Percentiles rank a stretch among this genome's conserved stretches.
Evolutionary conservation across 2,888 invertebrate species (phyloP).

Genomic region (Oligia fasciuncula): DNA sequence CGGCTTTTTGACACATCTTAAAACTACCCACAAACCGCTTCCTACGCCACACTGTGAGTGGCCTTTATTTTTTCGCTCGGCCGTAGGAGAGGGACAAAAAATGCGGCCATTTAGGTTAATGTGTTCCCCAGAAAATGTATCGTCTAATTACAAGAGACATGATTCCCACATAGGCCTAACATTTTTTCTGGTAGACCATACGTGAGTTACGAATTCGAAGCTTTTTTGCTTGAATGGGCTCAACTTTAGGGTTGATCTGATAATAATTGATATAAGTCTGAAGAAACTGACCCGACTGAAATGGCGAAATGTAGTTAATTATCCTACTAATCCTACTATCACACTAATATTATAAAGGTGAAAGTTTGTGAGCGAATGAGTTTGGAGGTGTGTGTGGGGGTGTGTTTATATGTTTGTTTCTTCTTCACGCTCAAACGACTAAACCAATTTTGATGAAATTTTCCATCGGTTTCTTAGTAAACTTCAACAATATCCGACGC

Average conservation of each 20-base stretch:
- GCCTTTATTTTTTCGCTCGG: conserved; percentile 66
- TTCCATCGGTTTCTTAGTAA: too few relatives aligned
- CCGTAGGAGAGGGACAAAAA: conserved; percentile 70
- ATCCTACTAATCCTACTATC: not conserved
- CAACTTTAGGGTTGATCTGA: not conserved
- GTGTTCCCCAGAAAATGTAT: conserved; percentile 77
- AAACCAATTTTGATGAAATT: too few relatives aligned
- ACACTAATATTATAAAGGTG: too few relatives aligned
- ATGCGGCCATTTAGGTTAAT: conserved; percentile 78
- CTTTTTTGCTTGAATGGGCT: conserved; percentile 30
- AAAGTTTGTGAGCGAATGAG: too few relatives aligned
- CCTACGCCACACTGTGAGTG: conserved; percentile 17
- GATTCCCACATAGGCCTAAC: conserved; percentile 61
- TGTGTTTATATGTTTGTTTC: too few relatives aligned
- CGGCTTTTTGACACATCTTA: not conserved
- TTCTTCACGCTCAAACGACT: too few relatives aligned
- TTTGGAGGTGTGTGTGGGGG: too few relatives aligned
- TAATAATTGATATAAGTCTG: not conserved
- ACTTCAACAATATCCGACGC: too few relatives aligned
- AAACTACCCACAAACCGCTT: conserved; percentile 51
- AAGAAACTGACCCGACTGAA: not conserved
- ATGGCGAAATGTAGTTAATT: not conserved
- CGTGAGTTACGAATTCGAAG: conserved; percentile 37
- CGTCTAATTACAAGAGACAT: conserved; percentile 79
- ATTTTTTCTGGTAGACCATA: conserved; percentile 42